Base-by-base conservation (phyloP, 2,888 invertebrate genomes). In the Drosophila colorata region DNA sequence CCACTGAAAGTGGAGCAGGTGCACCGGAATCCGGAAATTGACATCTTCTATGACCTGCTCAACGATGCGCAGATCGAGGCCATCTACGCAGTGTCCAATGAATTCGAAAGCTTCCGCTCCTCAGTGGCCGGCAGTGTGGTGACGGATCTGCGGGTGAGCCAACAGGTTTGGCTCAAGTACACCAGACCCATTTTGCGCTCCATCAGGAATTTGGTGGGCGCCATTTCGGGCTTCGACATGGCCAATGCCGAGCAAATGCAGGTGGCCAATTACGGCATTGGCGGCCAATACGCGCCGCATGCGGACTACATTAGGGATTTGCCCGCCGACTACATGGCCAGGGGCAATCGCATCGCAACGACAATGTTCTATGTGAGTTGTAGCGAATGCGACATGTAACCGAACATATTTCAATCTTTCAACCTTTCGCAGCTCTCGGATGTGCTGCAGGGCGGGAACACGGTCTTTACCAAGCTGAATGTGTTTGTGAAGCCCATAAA, bases 261-360 rank as follows among this genome's bases (percentile, higher is more conserved):
- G 93, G 97, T 99, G 52, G 99, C 98, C 70, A 99, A 99, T 93
- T 99, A 99, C 92, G 99, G 99, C 11, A 97, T 99, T 77, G 99
- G 98, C 1, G 99, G 99, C 0, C 99, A 99, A 91, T 99, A 99
- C 91, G 98, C 98, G 87, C 98, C 99, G 8, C 99, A 99, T 93
- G 97, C 95, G 91, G 99, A 97, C 91, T 97, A 96, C 88, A 95
- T 96, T 96, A 28, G 0, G 0, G 4, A 28, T 0, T 0, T 69
- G 13, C 16, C 53, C 0, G 3, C 5, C 0, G 1, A 20, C 0
- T 72, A 8, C 4, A 0, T 5, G 0, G 0, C 0, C 0, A 18
- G 4, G 1, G 90, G 89, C 6, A 69, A 99, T 93, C 94, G 99
- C 87, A 98, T 99, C 84, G 98, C 98, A 2, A 99, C 99, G 0